phyloP scores from a whole-genome alignment of 2,797 vertebrate genomes.

The Cheirogaleus major region DNA sequence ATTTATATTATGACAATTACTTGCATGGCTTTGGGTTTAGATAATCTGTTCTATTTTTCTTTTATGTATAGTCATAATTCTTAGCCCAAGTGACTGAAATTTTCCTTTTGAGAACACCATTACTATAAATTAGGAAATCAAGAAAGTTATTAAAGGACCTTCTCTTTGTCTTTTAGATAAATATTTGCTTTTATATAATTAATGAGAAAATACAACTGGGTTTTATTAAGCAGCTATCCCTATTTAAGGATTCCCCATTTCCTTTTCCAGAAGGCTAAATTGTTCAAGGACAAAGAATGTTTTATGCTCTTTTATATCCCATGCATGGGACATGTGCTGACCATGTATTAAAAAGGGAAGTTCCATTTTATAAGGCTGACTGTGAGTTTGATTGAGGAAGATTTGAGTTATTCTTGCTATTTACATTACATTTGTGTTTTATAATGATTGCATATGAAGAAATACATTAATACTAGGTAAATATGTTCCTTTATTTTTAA shows the following conservation, averaged over 20 bases:
- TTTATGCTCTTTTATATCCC: not conserved
- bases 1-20: not conserved
- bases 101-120: constrained; percentile 8
- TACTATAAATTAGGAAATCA: not conserved
- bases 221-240: constrained; percentile 23
- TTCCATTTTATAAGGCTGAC: not conserved
- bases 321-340: not conserved
- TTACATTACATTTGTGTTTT: not conserved
- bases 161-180: constrained; percentile 20
- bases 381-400: not conserved
- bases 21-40: not conserved
- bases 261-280: constrained; percentile 25
- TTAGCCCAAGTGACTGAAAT: not conserved
- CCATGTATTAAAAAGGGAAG: not conserved
- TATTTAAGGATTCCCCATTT: constrained; percentile 41
- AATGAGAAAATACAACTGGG: not conserved
- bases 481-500: not conserved
- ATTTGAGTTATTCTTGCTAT: not conserved
- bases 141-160: not conserved
- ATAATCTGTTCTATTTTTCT: not conserved
- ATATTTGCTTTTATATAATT: constrained; percentile 26
- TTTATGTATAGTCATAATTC: not conserved
- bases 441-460: not conserved
- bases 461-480: not conserved
- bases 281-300: constrained; percentile 26